Evolutionary conservation across 2,113 vertebrate genomes (phyloP).

Genomic region (Toxostoma redivivum): DNA sequence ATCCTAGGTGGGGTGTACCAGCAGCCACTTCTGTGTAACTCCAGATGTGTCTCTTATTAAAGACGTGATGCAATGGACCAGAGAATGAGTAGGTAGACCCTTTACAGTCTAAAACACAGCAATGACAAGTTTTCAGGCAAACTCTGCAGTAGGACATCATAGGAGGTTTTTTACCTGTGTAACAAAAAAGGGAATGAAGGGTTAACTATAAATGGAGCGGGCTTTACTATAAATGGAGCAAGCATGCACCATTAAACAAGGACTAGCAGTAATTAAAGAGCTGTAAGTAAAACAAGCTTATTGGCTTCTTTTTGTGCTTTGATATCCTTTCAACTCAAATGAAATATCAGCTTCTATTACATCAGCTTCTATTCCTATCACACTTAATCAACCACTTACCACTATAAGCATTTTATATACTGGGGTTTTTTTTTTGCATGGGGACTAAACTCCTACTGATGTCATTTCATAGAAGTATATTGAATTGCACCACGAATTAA

Average conservation of each 20-base stretch:
- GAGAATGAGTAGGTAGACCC: background rate
- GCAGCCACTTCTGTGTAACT: background rate
- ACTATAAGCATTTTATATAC: background rate
- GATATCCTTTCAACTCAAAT: background rate
- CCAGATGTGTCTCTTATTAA: background rate
- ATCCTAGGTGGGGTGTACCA: background rate
- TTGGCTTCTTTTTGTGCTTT: background rate
- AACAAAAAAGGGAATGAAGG: background rate
- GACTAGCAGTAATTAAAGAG: background rate
- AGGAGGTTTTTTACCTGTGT: background rate
- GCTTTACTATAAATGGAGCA: background rate
- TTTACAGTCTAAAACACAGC: background rate
- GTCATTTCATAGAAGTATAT: background rate
- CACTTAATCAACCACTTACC: background rate
- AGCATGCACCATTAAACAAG: background rate
- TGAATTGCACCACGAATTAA: conserved; percentile 35
- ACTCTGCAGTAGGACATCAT: background rate
- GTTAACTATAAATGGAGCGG: background rate
- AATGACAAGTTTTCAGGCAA: background rate
- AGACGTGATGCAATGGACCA: background rate
- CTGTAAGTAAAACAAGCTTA: background rate
- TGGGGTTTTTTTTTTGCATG: background rate
- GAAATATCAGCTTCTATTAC: background rate
- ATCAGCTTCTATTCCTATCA: background rate
- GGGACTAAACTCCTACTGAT: conserved; percentile 8